Base-by-base conservation (phyloP, 2,888 invertebrate genomes). In the Torymus auratus region DNA sequence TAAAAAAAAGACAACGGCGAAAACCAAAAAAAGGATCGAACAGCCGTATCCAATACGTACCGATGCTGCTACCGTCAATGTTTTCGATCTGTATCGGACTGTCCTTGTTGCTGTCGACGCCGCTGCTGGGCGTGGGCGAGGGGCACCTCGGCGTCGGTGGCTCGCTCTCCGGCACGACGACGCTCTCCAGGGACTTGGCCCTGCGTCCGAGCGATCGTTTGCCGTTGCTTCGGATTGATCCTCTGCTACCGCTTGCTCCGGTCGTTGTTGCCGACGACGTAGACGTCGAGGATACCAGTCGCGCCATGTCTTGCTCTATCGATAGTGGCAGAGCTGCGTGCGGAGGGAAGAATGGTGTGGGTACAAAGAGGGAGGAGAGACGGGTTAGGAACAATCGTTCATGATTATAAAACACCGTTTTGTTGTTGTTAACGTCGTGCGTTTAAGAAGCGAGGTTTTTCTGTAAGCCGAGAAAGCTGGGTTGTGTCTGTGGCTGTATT, bases 51-150 rank as follows among this genome's bases (percentile, higher is more conserved):
- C 41, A 41, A 61, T 77, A 88, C 90, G 85, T 89, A 92, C 92
- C 93, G 83, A 92, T 91, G 86, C 92, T 93, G 81, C 92, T 92
- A 80, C 92, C 92, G 55, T 95, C 94, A 84, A 94, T 94, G 12
- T 94, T 94, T 56, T 97, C 97, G 77, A 97, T 94, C 88, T 96
- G 97, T 90, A 97, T 94, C 0, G 96, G 96, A 1, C 97, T 95
- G 89, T 96, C 95, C 90, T 96, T 96, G 86, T 94, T 95, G 88
- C 96, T 96, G 89, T 97, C 97, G 12, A 97, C 94, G 12, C 96
- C 96, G 88, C 96, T 96, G 77, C 96, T 96, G 0, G 96, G 97
- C 12, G 97, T 96, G 0, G 97, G 97, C 11, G 97, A 97, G 0
- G 97, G 97, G 13, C 96, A 96, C 20, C 96, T 93, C 0, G 96